These are phyloP conservation scores for Stenopsyche tienmushanensis DNA, from an alignment of 1,140 invertebrate genomes.

Conservation along the genomic window DNA sequence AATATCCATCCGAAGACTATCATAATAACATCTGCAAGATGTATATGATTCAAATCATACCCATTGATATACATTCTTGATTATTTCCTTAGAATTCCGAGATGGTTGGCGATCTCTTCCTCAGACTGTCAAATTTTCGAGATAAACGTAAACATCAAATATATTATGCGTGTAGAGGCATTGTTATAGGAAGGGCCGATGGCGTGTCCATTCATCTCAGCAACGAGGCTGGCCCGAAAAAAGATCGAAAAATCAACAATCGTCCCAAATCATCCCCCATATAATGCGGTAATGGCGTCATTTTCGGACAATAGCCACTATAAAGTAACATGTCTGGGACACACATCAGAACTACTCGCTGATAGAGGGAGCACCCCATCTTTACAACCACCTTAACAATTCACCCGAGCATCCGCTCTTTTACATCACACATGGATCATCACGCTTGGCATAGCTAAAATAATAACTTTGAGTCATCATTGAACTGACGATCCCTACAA, in stretches of 20 bases:
- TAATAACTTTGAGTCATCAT: too few relatives aligned
- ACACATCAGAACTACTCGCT: constrained; percentile 2
- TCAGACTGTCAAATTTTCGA: constrained; percentile 24
- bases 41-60: too few relatives aligned
- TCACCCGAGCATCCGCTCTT: too few relatives aligned
- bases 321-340: constrained; percentile 31
- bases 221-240: too few relatives aligned
- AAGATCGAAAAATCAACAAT: constrained; percentile 36
- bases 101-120: not conserved
- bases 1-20: too few relatives aligned
- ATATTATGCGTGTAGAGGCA: constrained; percentile 31
- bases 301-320: constrained; percentile 37
- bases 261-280: constrained; percentile 38
- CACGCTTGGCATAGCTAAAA: too few relatives aligned
- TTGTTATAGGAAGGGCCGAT: constrained; percentile 30
- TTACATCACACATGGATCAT: too few relatives aligned
- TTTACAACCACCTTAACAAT: too few relatives aligned
- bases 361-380: not conserved
- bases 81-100: too few relatives aligned
- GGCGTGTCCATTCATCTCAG: constrained; percentile 29
- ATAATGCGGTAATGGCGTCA: constrained; percentile 34
- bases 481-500: too few relatives aligned
- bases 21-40: too few relatives aligned
- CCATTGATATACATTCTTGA: too few relatives aligned
- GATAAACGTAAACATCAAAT: constrained; percentile 35